Percentiles rank a stretch among this genome's conserved stretches.
These are phyloP conservation scores for Microtus californicus DNA, from an alignment of 2,797 vertebrate species.

Conservation along the genomic window DNA sequence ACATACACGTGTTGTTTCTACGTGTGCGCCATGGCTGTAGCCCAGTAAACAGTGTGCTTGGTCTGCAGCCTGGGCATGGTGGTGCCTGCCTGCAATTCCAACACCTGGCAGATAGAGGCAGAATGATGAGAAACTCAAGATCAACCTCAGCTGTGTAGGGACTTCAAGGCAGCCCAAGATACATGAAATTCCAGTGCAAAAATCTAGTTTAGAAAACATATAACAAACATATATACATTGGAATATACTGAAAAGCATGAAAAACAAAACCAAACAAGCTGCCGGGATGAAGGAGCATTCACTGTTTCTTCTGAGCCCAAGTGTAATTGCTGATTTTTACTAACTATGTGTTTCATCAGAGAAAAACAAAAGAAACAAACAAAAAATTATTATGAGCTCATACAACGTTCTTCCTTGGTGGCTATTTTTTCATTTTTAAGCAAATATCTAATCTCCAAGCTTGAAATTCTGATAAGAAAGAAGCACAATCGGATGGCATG, in stretches of 20 bases:
- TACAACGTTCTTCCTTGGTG: background rate
- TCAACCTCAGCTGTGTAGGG: background rate
- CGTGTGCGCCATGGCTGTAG: too few species aligned
- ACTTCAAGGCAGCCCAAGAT: background rate
- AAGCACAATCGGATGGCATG: background rate
- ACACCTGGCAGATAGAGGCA: background rate
- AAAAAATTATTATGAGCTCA: conserved; percentile 12
- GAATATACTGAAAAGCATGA: background rate
- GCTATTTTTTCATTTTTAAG: background rate
- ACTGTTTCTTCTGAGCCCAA: background rate
- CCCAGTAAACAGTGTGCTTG: background rate
- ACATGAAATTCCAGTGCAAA: background rate
- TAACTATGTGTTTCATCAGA: background rate
- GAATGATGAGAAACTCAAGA: background rate
- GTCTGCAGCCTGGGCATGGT: background rate
- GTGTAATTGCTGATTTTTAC: conserved; percentile 24
- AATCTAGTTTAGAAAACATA: background rate
- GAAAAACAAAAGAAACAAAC: background rate
- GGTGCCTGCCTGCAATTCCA: background rate
- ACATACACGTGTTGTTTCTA: background rate
- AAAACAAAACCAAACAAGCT: background rate
- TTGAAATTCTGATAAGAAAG: conserved; percentile 41
- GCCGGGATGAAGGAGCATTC: background rate
- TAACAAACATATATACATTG: background rate
- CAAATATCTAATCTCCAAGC: conserved; percentile 10